phyloP scores from a whole-genome alignment of 1,140 invertebrate species.

The Acromyrmex echinatior region DNA sequence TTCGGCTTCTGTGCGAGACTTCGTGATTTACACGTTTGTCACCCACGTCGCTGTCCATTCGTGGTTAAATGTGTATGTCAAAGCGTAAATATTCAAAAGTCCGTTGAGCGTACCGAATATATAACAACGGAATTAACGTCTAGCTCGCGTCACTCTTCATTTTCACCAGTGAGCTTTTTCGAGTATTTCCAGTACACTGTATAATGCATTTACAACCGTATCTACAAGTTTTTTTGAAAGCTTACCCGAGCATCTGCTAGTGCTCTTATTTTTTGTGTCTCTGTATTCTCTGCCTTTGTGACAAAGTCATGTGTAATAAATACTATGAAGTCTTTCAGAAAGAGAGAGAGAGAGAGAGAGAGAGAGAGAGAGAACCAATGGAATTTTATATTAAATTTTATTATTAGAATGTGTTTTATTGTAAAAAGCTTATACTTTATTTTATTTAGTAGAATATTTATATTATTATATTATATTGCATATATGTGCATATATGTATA shows the following conservation, averaged over 20 bases:
- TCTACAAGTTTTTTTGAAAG: conserved; percentile 24
- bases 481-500: background rate
- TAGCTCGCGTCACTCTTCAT: conserved; percentile 43
- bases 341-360: too few species aligned
- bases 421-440: background rate
- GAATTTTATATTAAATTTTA: background rate
- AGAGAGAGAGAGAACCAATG: too few species aligned
- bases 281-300: background rate
- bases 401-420: background rate
- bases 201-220: conserved; percentile 23
- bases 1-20: background rate
- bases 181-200: background rate
- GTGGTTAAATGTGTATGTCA: conserved; percentile 42
- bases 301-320: background rate
- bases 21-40: conserved; percentile 43
- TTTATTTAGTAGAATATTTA: background rate
- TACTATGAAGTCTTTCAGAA: background rate
- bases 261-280: background rate
- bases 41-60: conserved; percentile 5
- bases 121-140: conserved; percentile 54
- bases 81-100: conserved; percentile 57
- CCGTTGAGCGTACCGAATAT: conserved; percentile 32
- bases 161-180: conserved; percentile 35
- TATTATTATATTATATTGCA: background rate
- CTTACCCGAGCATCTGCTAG: background rate